A percentile compares a stretch with the other conserved stretches of the same genome.
These are phyloP conservation scores for Zhengitettix transpicula DNA, from an alignment of 2,888 invertebrate genomes.

Conservation along the genomic window DNA sequence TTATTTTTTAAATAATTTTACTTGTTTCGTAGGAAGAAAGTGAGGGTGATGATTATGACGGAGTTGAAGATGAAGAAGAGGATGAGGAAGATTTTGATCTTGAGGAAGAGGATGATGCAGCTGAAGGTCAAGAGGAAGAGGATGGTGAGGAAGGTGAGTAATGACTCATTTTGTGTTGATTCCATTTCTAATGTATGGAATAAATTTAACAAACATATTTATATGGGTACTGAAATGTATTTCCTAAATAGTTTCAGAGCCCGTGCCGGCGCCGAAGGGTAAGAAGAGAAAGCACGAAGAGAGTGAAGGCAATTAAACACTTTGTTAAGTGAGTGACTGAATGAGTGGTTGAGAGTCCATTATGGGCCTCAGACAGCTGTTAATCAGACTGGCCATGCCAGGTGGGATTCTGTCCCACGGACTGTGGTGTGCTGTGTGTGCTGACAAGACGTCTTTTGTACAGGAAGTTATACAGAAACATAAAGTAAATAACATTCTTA, in stretches of 20 bases:
- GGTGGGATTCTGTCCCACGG: neutral
- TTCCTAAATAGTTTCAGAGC: constrained; percentile 1
- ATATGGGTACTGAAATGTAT: neutral
- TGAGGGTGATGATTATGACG: constrained; percentile 41
- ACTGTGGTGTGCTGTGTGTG: neutral
- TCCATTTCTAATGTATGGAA: neutral
- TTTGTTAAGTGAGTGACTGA: too few relatives aligned
- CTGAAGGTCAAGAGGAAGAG: constrained; percentile 23
- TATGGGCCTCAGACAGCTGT: too few relatives aligned
- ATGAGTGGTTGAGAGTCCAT: too few relatives aligned
- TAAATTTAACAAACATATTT: neutral
- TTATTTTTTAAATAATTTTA: neutral
- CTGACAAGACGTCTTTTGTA: constrained; percentile 2
- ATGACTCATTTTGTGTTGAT: too few relatives aligned
- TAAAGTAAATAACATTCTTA: constrained; percentile 5
- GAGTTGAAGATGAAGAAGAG: constrained; percentile 31
- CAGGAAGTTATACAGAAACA: constrained; percentile 4
- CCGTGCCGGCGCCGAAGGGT: constrained; percentile 41
- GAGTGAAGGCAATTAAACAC: too few relatives aligned
- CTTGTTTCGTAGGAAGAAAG: constrained; percentile 8
- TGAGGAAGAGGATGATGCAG: constrained; percentile 28
- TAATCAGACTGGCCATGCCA: too few relatives aligned
- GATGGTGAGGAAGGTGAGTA: constrained; percentile 28
- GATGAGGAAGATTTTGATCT: constrained; percentile 29
- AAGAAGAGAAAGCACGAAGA: constrained; percentile 58